Conservation (phyloP, 2,888 invertebrate genomes). For the Prosapia bicincta region DNA sequence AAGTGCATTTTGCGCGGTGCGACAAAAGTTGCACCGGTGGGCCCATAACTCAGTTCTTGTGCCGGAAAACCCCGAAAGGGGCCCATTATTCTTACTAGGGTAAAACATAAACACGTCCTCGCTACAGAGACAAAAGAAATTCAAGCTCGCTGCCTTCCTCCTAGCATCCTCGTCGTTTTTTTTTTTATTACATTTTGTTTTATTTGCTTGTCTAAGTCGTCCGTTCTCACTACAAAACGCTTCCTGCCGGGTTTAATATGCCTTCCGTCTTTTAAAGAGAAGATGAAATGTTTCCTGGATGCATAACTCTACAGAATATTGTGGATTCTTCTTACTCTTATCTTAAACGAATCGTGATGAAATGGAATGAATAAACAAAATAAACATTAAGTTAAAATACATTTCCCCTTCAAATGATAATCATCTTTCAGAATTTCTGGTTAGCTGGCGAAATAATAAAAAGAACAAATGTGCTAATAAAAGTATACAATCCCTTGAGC, state of each 20-base stretch:
- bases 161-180: not conserved
- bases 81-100: conserved; percentile 28
- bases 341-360: too few relatives aligned
- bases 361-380: too few relatives aligned
- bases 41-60: conserved; percentile 24
- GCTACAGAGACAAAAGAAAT: conserved; percentile 20
- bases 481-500: too few relatives aligned
- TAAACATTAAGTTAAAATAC: too few relatives aligned
- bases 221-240: conserved; percentile 23
- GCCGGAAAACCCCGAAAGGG: conserved; percentile 29
- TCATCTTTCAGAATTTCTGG: too few relatives aligned
- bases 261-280: not conserved
- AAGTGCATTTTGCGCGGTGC: conserved; percentile 21
- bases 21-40: conserved; percentile 25
- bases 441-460: too few relatives aligned
- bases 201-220: conserved; percentile 19
- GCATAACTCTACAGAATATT: not conserved
- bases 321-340: too few relatives aligned
- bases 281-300: not conserved
- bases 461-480: too few relatives aligned
- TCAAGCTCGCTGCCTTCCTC: conserved; percentile 4
- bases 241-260: conserved; percentile 10
- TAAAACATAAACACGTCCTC: conserved; percentile 26
- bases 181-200: conserved; percentile 6
- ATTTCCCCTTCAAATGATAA: too few relatives aligned